Conservation (phyloP, 2,888 invertebrate genomes). For the Beris morrisii region DNA sequence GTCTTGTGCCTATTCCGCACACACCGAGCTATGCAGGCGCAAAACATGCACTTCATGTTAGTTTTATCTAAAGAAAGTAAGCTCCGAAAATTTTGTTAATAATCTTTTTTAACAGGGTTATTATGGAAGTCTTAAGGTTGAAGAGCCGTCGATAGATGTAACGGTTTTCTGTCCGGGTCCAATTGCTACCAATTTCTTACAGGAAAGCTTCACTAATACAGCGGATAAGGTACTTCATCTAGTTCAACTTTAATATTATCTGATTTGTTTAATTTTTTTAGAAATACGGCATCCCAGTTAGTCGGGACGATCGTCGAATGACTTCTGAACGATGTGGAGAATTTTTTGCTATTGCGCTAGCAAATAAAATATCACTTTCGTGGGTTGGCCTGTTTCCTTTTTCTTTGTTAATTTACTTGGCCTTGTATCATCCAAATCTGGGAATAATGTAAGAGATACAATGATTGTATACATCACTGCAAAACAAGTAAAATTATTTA, state of each 20-base stretch:
- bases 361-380: constrained; percentile 63
- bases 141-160: constrained; percentile 62
- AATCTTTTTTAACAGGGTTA: constrained; percentile 64
- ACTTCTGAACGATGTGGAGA: constrained; percentile 62
- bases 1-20: constrained; percentile 66
- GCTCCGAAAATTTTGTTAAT: not conserved
- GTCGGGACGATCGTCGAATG: constrained; percentile 58
- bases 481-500: not conserved
- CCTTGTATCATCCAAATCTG: constrained; percentile 63
- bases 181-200: constrained; percentile 68
- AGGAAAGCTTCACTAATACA: constrained; percentile 68
- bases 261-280: not conserved
- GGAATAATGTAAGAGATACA: constrained; percentile 53
- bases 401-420: constrained; percentile 61
- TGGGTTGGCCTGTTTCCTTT: constrained; percentile 73
- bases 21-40: constrained; percentile 72
- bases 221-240: constrained; percentile 54
- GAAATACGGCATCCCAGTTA: constrained; percentile 53
- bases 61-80: constrained; percentile 36
- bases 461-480: not conserved
- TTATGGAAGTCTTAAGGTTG: constrained; percentile 65
- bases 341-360: constrained; percentile 62
- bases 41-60: constrained; percentile 77
- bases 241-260: not conserved
- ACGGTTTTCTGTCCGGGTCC: constrained; percentile 79